Evolutionary conservation across 1,140 invertebrate species (phyloP).

Genomic region (Drosophila grimshawi): DNA sequence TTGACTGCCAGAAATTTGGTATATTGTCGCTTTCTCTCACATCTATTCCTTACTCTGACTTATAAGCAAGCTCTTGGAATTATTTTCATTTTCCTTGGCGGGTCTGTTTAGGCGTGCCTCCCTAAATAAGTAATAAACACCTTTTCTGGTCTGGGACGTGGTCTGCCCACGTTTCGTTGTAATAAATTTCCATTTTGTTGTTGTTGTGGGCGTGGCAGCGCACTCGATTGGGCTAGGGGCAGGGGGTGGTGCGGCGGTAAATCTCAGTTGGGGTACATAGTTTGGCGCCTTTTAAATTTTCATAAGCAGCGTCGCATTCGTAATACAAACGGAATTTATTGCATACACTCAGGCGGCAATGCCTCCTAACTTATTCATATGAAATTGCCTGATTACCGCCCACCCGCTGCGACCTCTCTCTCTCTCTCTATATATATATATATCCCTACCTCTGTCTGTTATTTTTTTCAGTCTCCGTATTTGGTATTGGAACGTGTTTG

Average conservation of each 20-base stretch:
- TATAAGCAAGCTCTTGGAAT: not conserved
- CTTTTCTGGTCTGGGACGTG: conserved; percentile 39
- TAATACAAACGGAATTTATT: conserved; percentile 77
- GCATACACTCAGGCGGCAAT: conserved; percentile 70
- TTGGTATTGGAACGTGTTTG: conserved; percentile 74
- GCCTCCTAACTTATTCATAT: conserved; percentile 79
- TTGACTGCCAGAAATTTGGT: not conserved
- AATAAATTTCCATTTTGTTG: conserved; percentile 75
- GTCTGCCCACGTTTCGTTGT: conserved; percentile 47
- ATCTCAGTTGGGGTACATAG: conserved; percentile 72
- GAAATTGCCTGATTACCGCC: conserved; percentile 78
- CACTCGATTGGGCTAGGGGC: too few species aligned
- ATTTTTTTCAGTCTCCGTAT: not conserved
- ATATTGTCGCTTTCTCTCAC: not conserved
- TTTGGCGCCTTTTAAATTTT: conserved; percentile 78
- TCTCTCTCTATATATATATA: not conserved
- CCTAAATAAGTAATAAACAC: conserved; percentile 78
- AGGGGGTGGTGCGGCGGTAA: conserved; percentile 17
- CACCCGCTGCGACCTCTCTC: conserved; percentile 17
- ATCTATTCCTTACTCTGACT: not conserved
- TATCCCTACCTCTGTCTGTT: not conserved
- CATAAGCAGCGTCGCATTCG: conserved; percentile 71
- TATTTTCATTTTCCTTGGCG: conserved; percentile 13
- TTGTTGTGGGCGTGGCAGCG: conserved; percentile 6
- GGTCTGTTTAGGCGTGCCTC: conserved; percentile 36